Evolutionary conservation across 2,888 invertebrate species (phyloP).

Genomic region (Tenthredo mesomela): DNA sequence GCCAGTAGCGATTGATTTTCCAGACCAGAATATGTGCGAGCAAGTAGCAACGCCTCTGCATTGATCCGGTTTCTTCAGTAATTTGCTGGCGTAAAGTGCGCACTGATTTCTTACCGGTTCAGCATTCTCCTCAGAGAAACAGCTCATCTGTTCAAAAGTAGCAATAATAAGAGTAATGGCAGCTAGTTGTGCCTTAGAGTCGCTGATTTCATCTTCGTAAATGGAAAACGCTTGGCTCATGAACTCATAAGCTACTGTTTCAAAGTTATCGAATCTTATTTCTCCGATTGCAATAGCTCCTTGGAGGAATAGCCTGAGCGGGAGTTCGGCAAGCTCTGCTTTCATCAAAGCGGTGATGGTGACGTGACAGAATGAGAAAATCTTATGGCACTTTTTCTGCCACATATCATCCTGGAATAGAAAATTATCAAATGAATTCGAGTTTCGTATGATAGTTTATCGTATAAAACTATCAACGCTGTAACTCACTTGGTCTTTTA

Average conservation of each 20-base stretch:
- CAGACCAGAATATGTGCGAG: constrained; percentile 99
- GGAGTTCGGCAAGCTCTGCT: constrained; percentile 96
- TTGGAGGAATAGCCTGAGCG: constrained; percentile 95
- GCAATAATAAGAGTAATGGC: constrained; percentile 97
- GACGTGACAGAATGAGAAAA: constrained; percentile 98
- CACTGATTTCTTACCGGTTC: constrained; percentile 98
- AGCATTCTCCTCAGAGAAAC: constrained; percentile 97
- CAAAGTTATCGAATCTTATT: constrained; percentile 96
- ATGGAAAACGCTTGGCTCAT: constrained; percentile 97
- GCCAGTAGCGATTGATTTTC: constrained; percentile 80
- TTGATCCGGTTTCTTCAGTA: constrained; percentile 99
- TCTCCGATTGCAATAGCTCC: constrained; percentile 96
- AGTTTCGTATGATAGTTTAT: not conserved
- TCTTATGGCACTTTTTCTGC: constrained; percentile 99
- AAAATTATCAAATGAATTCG: not conserved
- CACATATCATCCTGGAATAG: constrained; percentile 92
- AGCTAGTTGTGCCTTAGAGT: constrained; percentile 97
- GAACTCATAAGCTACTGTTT: constrained; percentile 99
- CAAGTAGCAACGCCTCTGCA: constrained; percentile 96
- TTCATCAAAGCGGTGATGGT: constrained; percentile 97
- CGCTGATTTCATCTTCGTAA: constrained; percentile 99
- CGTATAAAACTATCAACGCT: not conserved
- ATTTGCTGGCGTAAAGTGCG: constrained; percentile 96
- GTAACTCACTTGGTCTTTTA: constrained; percentile 84
- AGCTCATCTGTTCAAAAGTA: constrained; percentile 96